Base-by-base conservation (phyloP, 2,888 invertebrate genomes). In the Scotopteryx bipunctaria region DNA sequence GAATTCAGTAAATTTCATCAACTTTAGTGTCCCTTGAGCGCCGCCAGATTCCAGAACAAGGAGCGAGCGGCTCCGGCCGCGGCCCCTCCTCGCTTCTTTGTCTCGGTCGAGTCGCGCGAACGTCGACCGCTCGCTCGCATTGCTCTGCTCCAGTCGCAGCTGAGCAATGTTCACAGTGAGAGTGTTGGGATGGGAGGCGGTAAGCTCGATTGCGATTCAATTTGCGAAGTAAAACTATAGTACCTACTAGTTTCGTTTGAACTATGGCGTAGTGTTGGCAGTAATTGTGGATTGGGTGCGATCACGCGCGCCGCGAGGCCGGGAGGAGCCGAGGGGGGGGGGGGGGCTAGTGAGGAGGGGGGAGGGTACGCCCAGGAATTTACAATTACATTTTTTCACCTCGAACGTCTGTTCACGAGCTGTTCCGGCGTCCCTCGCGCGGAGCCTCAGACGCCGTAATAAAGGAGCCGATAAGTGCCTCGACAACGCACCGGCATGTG, bases 321-420 rank as follows among this genome's bases (percentile, higher is more conserved):
- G 23, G 8, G 9, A 2, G 37, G 31, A 0, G 14, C n/a, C n/a
- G 6, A 1, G 5, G 25, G 8, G 33, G 15, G 13, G 19, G 5
- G 17, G 5, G 27, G 32, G 17, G 13, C 13, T 29, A 8, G n/a
- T 17, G 5, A 6, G 19, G 33, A 14, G 27, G 23, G n/a, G 15
- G 42, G 13, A 21, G 43, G 42, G 47, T 38, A 44, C 45, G 44
- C 15, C 23, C 19, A 48, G 51, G 57, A 55, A 54, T 58, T 43
- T 55, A 58, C 57, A 58, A 58, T 58, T 58, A 55, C 54, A 55
- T 58, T 58, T 54, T 58, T 58, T 50, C 38, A 47, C 51, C 51
- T 51, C 51, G 19, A 38, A 38, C 47, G 53, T 53, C 32, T 47
- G 53, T 52, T n/a, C n/a, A n/a, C 21, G 45, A 21, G 45, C 35